Conservation (phyloP, 2,888 invertebrate genomes). For the Melanargia galathea region DNA sequence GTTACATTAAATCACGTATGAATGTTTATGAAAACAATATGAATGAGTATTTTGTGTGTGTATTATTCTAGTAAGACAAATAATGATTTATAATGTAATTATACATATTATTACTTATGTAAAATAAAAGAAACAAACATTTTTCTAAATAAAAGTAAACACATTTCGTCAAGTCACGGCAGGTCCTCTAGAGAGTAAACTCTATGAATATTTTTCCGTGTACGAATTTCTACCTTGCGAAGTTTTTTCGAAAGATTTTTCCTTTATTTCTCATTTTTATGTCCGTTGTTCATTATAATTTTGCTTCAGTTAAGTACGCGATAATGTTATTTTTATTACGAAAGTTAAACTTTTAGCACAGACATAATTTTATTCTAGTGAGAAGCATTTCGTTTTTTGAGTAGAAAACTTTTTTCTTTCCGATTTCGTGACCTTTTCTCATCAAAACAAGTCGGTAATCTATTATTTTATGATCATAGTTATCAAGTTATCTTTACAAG, state of each 20-base stretch:
- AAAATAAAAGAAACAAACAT: constrained; percentile 14
- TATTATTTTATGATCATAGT: constrained; percentile 29
- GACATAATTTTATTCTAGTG: neutral
- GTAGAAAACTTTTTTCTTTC: too few relatives aligned
- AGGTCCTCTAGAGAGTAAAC: constrained; percentile 45
- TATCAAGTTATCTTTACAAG: constrained; percentile 43
- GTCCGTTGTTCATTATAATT: constrained; percentile 3
- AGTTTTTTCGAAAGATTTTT: constrained; percentile 47
- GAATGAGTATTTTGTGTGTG: neutral
- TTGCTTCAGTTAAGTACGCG: neutral
- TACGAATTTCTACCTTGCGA: constrained; percentile 54
- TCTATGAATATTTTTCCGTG: constrained; percentile 70
- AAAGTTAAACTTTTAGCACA: neutral
- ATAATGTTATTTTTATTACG: neutral
- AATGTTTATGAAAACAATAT: neutral
- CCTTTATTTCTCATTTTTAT: constrained; percentile 33
- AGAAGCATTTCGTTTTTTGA: too few relatives aligned
- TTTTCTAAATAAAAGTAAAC: constrained; percentile 20
- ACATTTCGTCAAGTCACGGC: constrained; percentile 28
- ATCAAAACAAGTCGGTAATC: constrained; percentile 12
- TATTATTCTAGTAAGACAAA: too few relatives aligned
- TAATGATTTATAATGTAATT: neutral
- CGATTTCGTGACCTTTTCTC: neutral
- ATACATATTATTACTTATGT: neutral
- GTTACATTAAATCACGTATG: neutral